Evolutionary conservation across 2,797 vertebrate species (phyloP), one percentile per base, ranked within the genome.

Genomic region (Neopelma chrysocephalum): DNA sequence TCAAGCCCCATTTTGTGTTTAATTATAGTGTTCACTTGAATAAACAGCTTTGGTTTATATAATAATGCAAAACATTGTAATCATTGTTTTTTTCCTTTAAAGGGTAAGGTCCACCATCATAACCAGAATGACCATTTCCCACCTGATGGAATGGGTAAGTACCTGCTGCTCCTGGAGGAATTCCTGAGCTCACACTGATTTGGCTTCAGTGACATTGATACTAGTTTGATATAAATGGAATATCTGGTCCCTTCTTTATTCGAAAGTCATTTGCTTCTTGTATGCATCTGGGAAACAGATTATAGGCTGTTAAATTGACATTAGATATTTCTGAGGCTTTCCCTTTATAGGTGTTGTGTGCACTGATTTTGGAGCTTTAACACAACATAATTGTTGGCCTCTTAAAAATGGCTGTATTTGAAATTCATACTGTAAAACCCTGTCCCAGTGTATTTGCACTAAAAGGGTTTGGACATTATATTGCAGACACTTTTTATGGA

Each of bases 51-150:
- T 66, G 26, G 19, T 83, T 90, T 65, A 32, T 19, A 1, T 62
- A 51, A 66, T 34, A 79, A 58, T 29, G 38, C 43, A 72, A 76
- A 93, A 23, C 43, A 12, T 89, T 48, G 45, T 32, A 62, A 1
- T 42, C 62, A 18, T 2, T 88, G 25, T 16, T 96, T 98, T 73
- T 98, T 76, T 96, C 43, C 50, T 91, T 97, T 96, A 21, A 97
- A 99, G 99, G 99, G 98, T 73, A 99, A 99, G 96, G 98, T 96
- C 94, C 98, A 98, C 94, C 98, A 98, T 96, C 98, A 98, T 94
- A 99, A 98, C 97, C 99, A 99, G 97, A 98, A 98, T 26, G 99
- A 99, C 79, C 99, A 99, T 96, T 99, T 99, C 95, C 99, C 98
- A 96, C 98, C 98, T 80, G 99, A 99, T 97, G 99, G 99, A 97